phyloP scores from a whole-genome alignment of 1,140 invertebrate genomes.

The Archegozetes longisetosus region DNA sequence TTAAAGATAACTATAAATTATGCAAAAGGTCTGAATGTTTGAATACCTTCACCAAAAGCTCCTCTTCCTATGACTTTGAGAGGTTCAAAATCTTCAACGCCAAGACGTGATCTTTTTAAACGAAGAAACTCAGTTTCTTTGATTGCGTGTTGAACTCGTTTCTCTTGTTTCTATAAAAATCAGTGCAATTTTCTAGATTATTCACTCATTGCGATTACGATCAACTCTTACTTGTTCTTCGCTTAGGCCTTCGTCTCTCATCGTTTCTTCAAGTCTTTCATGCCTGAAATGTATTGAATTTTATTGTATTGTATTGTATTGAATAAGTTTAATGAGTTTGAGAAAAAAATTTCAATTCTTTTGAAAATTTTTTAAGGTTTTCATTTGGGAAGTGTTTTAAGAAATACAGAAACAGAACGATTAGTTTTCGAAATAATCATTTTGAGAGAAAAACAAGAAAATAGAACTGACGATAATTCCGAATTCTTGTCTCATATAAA shows the following conservation, averaged over 20 bases:
- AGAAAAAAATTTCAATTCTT: no score
- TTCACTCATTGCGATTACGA: background rate
- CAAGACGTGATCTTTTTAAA: slow-evolving; percentile 82
- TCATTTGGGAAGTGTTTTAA: no score
- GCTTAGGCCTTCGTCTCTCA: slow-evolving; percentile 66
- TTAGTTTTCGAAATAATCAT: no score
- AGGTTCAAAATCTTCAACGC: slow-evolving; percentile 96
- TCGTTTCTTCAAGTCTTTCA: slow-evolving; percentile 77
- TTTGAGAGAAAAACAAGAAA: no score
- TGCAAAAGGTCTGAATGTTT: no score
- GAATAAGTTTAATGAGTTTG: no score
- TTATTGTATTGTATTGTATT: no score
- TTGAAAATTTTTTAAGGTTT: no score
- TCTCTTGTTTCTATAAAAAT: slow-evolving; percentile 35
- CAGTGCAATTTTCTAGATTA: slow-evolving; percentile 15
- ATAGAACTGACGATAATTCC: no score
- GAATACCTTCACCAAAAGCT: slow-evolving; percentile 62
- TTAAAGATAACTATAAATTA: no score
- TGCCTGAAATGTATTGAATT: slow-evolving; percentile 37
- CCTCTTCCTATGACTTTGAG: slow-evolving; percentile 90
- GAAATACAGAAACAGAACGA: no score
- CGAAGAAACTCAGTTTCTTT: slow-evolving; percentile 97
- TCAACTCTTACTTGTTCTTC: slow-evolving; percentile 32
- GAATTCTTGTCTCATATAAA: no score
- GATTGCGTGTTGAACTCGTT: slow-evolving; percentile 76